Evolutionary conservation across 2,888 invertebrate genomes (phyloP).

Genomic region (Balanococcus diminutus): DNA sequence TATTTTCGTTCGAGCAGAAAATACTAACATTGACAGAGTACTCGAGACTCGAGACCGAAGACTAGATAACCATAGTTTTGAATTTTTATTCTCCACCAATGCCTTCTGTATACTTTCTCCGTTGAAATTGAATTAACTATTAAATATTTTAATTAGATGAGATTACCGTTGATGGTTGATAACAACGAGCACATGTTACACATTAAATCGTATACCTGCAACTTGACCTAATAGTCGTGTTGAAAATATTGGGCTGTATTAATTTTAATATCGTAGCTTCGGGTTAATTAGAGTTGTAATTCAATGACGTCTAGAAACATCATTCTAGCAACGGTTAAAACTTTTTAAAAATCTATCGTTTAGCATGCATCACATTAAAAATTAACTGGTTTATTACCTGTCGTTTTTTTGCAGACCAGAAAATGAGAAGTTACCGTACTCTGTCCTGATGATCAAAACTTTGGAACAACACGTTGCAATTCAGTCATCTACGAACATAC

Average conservation of each 20-base stretch:
- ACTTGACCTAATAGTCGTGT: slow-evolving; percentile 14
- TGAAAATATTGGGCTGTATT: slow-evolving; percentile 20
- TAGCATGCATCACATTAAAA: background rate
- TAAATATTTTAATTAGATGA: slow-evolving; percentile 23
- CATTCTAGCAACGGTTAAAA: background rate
- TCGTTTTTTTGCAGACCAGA: background rate
- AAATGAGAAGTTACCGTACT: slow-evolving; percentile 11
- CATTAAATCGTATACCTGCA: background rate
- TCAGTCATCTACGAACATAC: background rate
- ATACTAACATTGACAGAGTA: background rate
- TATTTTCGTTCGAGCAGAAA: background rate
- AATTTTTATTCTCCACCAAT: background rate
- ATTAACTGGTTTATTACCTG: background rate
- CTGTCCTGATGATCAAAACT: background rate
- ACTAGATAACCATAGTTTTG: background rate
- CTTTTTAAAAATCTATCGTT: background rate
- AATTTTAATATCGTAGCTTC: background rate
- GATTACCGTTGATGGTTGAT: background rate
- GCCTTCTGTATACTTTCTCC: slow-evolving; percentile 19
- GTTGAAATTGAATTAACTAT: background rate
- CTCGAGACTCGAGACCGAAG: background rate
- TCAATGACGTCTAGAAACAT: background rate
- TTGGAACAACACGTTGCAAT: slow-evolving; percentile 11
- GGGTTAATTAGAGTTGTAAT: background rate
- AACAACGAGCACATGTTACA: background rate